These are phyloP conservation scores for Labeo rohita DNA, from an alignment of 2,113 vertebrate genomes.

Conservation along the genomic window DNA sequence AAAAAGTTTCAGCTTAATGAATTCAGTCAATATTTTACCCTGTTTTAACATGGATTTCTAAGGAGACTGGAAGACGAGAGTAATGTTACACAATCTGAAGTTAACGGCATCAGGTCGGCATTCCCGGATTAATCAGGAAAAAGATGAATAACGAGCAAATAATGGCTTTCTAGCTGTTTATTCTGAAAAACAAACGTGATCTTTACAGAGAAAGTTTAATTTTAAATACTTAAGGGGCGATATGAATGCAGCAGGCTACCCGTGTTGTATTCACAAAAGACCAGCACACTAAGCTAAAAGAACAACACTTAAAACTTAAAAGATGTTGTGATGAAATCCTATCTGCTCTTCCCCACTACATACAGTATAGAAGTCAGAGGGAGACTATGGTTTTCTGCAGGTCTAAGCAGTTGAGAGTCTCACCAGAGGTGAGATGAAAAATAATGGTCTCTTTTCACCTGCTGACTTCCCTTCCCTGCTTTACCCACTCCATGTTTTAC, in stretches of 20 bases:
- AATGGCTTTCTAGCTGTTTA: conserved; percentile 28
- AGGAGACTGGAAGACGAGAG: too few species aligned
- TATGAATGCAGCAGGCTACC: conserved; percentile 17
- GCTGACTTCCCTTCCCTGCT: not conserved
- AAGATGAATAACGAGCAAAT: not conserved
- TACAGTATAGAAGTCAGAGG: not conserved
- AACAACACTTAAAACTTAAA: not conserved
- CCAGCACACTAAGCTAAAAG: not conserved
- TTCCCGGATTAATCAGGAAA: too few species aligned
- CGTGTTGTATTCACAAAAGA: conserved; percentile 25
- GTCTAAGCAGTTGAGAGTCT: conserved; percentile 45
- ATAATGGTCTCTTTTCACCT: conserved; percentile 46
- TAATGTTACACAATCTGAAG: too few species aligned
- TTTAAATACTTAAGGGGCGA: conserved; percentile 1
- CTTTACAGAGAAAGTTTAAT: conserved; percentile 1
- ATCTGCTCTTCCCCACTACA: conserved; percentile 2
- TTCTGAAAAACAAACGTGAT: conserved; percentile 7
- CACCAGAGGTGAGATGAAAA: conserved; percentile 55
- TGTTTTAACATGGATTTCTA: too few species aligned
- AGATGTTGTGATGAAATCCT: not conserved
- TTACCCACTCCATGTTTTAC: conserved; percentile 47
- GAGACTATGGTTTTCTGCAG: conserved; percentile 43
- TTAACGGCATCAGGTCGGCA: too few species aligned
- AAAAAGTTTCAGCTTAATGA: too few species aligned
- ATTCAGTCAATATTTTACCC: too few species aligned